Evolutionary conservation across 2,888 invertebrate genomes (phyloP), one percentile per base, ranked within the genome.

Genomic region (Lycocerus yunnanus): DNA sequence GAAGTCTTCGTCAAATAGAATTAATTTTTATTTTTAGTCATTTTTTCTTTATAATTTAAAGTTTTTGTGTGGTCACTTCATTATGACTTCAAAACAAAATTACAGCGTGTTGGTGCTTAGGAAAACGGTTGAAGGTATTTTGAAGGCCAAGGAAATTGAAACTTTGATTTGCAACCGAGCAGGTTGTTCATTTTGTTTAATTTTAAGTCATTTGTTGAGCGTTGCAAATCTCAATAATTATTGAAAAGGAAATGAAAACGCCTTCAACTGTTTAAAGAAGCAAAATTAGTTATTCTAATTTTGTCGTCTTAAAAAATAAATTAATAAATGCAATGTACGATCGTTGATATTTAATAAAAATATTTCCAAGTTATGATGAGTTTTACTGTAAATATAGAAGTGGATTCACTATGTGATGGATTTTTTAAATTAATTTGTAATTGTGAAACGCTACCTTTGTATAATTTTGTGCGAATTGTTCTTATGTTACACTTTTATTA

Each of bases 401-500:
- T 74, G 66, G 71, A 73, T 75, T 78, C 77, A 77, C 79, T 58
- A 71, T 78, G 77, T 79, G 78, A 78, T 74, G 60, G 66, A 72
- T 58, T 68, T 71, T 63, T 18, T 14, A 63, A 63, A 63, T 63
- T 63, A 71, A 68, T 74, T 74, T 69, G 72, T 74, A 70, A 73
- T 72, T 72, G 68, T 74, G 43, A 43, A 73, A 71, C 76, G 77
- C 75, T 77, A 76, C 74, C 73, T 75, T 78, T 78, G 75, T 78
- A 76, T 73, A 61, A 72, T 79, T 79, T 78, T 73, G 77, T 78
- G 78, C 77, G 77, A 72, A 77, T 75, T 78, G 74, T 77, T 80
- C 75, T 75, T 77, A 78, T 77, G 60, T 21, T 72, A 78, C 75
- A 79, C 77, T 78, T 79, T 78, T 80, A 73, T 80, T 80, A 80